Evolutionary conservation across 2,113 vertebrate genomes (phyloP), one percentile per base, ranked within the genome.

Genomic region (Albula glossodonta): DNA sequence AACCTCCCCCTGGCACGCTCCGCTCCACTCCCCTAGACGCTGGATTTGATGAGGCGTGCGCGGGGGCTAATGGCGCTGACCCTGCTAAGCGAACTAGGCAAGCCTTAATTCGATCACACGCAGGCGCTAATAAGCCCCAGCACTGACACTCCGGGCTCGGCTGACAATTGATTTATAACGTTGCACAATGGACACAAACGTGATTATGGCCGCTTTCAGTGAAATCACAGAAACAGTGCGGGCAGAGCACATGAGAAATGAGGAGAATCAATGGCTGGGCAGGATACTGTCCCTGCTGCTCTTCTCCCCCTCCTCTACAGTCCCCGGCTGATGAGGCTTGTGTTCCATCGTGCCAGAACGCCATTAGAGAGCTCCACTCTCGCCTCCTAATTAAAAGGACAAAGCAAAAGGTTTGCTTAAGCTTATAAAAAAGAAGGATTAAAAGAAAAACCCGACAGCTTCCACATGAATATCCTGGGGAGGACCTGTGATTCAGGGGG

Each of bases 161-260:
- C 96, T 95, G 92, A 94, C 94, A 95, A 96, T 95, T 95, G 96
- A 96, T 96, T 96, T 95, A 96, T 94, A 9, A 90, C 92, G 93
- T 83, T 94, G 93, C 94, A 92, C 93, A 94, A 95, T 94, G 94
- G 95, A 96, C 95, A 95, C 95, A 95, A 96, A 96, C 94, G 94
- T 94, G 95, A 97, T 96, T 96, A 96, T 93, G 93, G 93, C 92
- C 93, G 94, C 95, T 96, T 95, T 95, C 96, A 94, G 60, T 77
- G 66, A 82, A 82, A 56, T 51, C 94, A 94, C 95, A 94, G 94
- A 94, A 25, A 92, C 93, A 92, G 91, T 94, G 93, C n/a, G 5
- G 25, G 53, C 53, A 94, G 93, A 93, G 94, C 91, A 93, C 93
- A 91, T 25, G 66, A 84, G 31, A 95, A 95, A 95, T 94, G 94